Percentiles rank a stretch among this genome's conserved stretches.
Evolutionary conservation across 2,113 vertebrate species (phyloP).

Genomic region (Trachemys scripta): DNA sequence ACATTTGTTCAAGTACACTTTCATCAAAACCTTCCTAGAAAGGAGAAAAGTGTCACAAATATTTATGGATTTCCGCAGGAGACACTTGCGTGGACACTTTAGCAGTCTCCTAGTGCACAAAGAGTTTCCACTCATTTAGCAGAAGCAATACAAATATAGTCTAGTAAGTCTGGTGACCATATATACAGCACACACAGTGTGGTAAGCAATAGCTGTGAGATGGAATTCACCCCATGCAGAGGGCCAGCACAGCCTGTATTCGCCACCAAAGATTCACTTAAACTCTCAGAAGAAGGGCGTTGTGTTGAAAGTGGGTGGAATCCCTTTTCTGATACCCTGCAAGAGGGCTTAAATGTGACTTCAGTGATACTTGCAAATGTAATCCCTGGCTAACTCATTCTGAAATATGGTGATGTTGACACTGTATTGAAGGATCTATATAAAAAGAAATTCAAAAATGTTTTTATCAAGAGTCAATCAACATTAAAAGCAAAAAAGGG

Average conservation of each 20-base stretch:
- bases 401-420: not conserved
- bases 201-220: not conserved
- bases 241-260: not conserved
- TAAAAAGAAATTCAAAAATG: not conserved
- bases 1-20: not conserved
- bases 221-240: constrained; percentile 3
- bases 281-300: not conserved
- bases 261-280: constrained; percentile 20
- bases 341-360: too few species aligned
- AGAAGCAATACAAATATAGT: constrained; percentile 68
- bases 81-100: constrained; percentile 58
- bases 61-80: not conserved
- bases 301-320: not conserved
- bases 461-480: constrained; percentile 15
- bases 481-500: not conserved
- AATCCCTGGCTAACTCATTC: not conserved
- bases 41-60: constrained; percentile 49
- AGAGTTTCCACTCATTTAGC: constrained; percentile 68
- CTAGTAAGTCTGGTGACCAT: constrained; percentile 45
- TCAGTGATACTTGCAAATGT: not conserved
- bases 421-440: too few species aligned
- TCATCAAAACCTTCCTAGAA: constrained; percentile 8
- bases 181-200: constrained; percentile 50
- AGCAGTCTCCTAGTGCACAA: constrained; percentile 58
- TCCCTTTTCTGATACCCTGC: not conserved